These are phyloP conservation scores for Psilopsiagon aurifrons DNA, from an alignment of 2,113 vertebrate species.

Conservation along the genomic window DNA sequence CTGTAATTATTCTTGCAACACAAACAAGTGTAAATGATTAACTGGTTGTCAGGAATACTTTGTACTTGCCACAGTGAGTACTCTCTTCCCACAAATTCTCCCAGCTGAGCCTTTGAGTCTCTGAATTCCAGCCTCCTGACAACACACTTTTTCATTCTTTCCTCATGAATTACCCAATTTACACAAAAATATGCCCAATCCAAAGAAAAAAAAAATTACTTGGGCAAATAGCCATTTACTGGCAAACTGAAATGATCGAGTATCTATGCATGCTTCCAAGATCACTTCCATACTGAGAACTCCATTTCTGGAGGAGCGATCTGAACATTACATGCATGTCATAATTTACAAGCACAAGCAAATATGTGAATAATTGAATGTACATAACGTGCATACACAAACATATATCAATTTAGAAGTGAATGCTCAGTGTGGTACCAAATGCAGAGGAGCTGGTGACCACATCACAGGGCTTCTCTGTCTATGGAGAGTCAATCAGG, in stretches of 20 bases:
- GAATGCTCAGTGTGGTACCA: not conserved
- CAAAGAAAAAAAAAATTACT: not conserved
- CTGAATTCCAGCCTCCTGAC: slow-evolving; percentile 12
- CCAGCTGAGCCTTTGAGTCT: not conserved
- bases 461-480: not conserved
- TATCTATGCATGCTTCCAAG: not conserved
- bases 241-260: not conserved
- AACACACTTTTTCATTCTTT: not conserved
- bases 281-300: not conserved
- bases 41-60: not conserved
- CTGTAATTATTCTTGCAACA: slow-evolving; percentile 1
- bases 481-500: not conserved
- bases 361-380: not conserved
- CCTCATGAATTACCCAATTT: not conserved
- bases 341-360: not conserved
- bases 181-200: not conserved
- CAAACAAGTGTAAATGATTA: slow-evolving; percentile 4
- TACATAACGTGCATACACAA: not conserved
- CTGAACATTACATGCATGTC: not conserved
- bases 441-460: not conserved
- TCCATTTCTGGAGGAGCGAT: not conserved
- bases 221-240: not conserved
- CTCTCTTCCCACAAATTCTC: not conserved
- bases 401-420: not conserved
- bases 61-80: not conserved